A percentile compares a stretch with the other conserved stretches of the same genome.
Evolutionary conservation across 2,797 vertebrate genomes (phyloP).

Genomic region (Eremophila alpestris): DNA sequence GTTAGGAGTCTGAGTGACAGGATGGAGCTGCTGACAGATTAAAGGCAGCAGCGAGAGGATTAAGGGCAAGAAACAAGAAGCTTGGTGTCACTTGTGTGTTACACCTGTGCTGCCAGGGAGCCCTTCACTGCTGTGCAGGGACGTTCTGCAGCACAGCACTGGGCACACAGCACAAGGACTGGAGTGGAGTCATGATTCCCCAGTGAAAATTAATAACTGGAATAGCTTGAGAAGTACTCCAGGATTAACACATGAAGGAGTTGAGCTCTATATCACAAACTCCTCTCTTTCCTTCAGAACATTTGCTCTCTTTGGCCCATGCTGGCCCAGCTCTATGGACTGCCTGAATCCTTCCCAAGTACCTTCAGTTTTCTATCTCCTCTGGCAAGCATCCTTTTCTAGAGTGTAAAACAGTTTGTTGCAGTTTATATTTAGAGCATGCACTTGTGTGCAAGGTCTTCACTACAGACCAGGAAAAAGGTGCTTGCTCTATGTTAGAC

Average conservation of each 20-base stretch:
- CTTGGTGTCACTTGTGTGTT: not conserved
- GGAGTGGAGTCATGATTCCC: not conserved
- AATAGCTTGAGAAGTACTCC: not conserved
- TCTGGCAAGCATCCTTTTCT: not conserved
- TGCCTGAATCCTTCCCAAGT: not conserved
- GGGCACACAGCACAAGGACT: not conserved
- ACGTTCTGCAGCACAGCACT: not conserved
- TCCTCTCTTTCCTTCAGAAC: not conserved
- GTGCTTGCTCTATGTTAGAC: not conserved
- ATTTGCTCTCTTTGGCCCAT: not conserved
- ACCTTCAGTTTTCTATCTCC: not conserved
- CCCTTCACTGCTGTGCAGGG: not conserved
- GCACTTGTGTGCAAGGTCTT: not conserved
- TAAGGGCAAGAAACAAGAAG: not conserved
- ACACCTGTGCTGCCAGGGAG: not conserved
- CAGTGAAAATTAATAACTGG: not conserved
- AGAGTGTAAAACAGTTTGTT: not conserved
- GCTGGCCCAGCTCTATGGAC: not conserved
- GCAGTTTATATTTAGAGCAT: not conserved
- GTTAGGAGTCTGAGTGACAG: not conserved
- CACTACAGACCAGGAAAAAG: not conserved
- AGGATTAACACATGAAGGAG: not conserved
- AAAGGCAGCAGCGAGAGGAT: not conserved
- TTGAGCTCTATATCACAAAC: not conserved
- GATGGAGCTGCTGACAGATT: not conserved